phyloP scores from a whole-genome alignment of 1,140 invertebrate genomes.

The Dryas iulia region DNA sequence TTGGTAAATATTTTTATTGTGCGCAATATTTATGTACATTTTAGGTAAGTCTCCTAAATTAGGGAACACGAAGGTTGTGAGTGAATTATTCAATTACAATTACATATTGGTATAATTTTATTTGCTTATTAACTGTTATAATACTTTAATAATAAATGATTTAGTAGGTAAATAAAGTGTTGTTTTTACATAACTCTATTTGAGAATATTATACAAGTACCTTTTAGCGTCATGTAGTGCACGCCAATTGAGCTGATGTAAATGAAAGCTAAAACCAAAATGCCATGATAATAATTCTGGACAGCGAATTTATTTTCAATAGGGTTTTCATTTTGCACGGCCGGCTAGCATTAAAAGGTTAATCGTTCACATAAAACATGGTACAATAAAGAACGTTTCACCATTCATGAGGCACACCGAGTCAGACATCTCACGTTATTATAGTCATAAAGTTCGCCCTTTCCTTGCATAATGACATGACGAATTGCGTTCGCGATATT shows the following conservation, averaged over 20 bases:
- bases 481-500: slow-evolving; percentile 77
- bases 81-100: too few species aligned
- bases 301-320: slow-evolving; percentile 40
- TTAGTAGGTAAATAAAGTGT: too few species aligned
- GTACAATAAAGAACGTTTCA: slow-evolving; percentile 74
- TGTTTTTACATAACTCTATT: too few species aligned
- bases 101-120: too few species aligned
- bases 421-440: slow-evolving; percentile 78
- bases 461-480: slow-evolving; percentile 80
- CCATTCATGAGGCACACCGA: slow-evolving; percentile 66
- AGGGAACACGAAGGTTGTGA: too few species aligned
- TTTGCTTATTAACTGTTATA: too few species aligned
- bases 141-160: too few species aligned
- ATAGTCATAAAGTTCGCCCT: slow-evolving; percentile 79
- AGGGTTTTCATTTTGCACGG: slow-evolving; percentile 61
- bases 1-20: not conserved
- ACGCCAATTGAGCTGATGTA: not conserved
- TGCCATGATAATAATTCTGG: slow-evolving; percentile 19
- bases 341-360: slow-evolving; percentile 75
- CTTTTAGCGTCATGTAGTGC: not conserved
- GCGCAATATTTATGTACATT: not conserved
- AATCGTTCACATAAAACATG: slow-evolving; percentile 78
- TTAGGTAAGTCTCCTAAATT: too few species aligned
- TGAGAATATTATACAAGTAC: too few species aligned
- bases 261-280: slow-evolving; percentile 2